These are phyloP conservation scores for Vulpes ferrilata DNA, from an alignment of 2,113 vertebrate species.

Conservation along the genomic window DNA sequence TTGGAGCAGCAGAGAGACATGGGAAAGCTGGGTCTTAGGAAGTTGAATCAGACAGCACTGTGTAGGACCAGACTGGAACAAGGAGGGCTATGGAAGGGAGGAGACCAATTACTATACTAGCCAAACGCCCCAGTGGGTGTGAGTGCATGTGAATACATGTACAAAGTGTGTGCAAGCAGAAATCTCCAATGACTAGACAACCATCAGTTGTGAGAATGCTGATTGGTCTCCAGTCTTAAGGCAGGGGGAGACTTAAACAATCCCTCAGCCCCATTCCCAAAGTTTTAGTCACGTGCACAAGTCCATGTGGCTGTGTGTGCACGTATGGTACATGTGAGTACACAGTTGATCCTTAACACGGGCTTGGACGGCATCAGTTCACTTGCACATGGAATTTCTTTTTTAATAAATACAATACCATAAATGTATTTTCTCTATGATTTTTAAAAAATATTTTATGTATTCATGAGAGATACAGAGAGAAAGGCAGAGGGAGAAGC, in stretches of 20 bases:
- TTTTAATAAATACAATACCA: neutral
- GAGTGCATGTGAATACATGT: accelerated
- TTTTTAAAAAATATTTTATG: neutral
- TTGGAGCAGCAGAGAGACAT: neutral
- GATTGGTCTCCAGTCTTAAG: neutral
- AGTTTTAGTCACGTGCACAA: neutral
- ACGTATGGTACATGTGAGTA: accelerated
- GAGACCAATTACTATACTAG: neutral
- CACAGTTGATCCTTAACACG: neutral
- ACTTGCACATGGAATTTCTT: neutral
- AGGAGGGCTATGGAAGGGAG: neutral
- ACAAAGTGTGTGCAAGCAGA: neutral
- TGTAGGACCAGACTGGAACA: neutral
- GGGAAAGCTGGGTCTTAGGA: neutral
- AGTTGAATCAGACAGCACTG: neutral
- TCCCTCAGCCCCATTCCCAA: neutral
- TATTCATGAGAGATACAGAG: neutral
- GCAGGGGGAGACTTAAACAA: neutral
- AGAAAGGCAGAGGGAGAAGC: neutral
- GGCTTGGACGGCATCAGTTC: neutral
- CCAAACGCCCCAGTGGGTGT: neutral
- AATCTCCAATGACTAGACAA: neutral
- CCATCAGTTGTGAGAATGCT: accelerated
- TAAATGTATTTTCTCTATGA: neutral
- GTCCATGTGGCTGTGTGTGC: neutral